Evolutionary conservation across 2,113 vertebrate genomes (phyloP).

Genomic region (Neopipo cinnamomea): DNA sequence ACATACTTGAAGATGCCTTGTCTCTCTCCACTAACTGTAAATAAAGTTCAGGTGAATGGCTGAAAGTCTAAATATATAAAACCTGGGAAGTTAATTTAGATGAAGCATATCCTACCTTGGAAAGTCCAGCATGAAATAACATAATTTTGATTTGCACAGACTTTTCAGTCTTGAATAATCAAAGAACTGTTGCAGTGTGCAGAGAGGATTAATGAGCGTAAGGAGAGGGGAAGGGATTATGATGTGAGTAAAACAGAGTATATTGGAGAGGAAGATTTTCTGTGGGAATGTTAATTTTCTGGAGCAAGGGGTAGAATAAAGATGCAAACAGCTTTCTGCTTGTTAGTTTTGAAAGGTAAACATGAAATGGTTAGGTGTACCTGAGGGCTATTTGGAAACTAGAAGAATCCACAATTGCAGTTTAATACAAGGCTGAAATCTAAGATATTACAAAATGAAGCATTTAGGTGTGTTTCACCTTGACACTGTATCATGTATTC

Average conservation of each 20-base stretch:
- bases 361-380: not conserved
- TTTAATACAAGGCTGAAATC: not conserved
- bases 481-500: not conserved
- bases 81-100: not conserved
- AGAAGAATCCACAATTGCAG: not conserved
- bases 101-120: not conserved
- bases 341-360: not conserved
- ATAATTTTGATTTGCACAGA: not conserved
- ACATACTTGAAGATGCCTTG: not conserved
- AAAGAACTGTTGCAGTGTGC: not conserved
- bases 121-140: not conserved
- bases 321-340: not conserved
- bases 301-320: not conserved
- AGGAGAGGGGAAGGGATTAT: not conserved
- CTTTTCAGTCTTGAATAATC: constrained; percentile 1
- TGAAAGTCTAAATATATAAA: not conserved
- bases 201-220: not conserved
- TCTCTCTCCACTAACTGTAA: not conserved
- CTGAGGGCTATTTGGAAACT: not conserved
- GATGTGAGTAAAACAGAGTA: not conserved
- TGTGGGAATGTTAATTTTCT: not conserved
- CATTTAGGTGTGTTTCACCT: not conserved
- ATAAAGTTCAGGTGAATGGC: not conserved
- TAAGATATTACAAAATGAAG: not conserved
- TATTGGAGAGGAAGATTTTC: not conserved